These are phyloP conservation scores for Cryptocheilus praepositus DNA, from an alignment of 2,888 invertebrate genomes.

Conservation along the genomic window DNA sequence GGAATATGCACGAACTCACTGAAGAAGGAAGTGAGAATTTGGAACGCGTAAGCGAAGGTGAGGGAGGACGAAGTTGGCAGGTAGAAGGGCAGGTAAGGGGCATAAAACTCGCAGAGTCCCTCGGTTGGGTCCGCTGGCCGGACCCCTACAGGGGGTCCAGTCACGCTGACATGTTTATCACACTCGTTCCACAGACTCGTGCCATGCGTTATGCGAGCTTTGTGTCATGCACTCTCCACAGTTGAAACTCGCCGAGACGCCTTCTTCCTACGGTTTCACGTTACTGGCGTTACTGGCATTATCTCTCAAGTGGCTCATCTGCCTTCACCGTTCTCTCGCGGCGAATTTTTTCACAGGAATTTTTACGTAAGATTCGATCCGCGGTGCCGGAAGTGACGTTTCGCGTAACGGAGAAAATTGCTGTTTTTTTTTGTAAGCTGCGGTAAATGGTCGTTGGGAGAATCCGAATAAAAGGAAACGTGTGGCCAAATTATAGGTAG, in stretches of 20 bases:
- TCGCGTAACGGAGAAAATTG: too few species aligned
- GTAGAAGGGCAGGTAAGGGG: slow-evolving; percentile 57
- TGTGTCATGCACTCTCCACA: slow-evolving; percentile 45
- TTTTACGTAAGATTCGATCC: neutral
- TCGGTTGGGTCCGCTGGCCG: slow-evolving; percentile 40
- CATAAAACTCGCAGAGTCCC: slow-evolving; percentile 66
- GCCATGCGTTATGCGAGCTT: slow-evolving; percentile 64
- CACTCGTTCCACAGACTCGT: slow-evolving; percentile 67
- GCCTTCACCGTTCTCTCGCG: slow-evolving; percentile 51
- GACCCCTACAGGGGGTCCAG: slow-evolving; percentile 69
- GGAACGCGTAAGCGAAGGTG: neutral
- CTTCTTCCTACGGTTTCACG: slow-evolving; percentile 57
- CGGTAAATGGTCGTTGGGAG: too few species aligned
- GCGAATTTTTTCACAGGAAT: neutral
- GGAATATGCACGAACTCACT: neutral
- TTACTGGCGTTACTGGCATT: slow-evolving; percentile 57
- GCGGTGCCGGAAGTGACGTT: too few species aligned
- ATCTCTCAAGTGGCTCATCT: slow-evolving; percentile 40
- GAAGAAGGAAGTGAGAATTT: neutral
- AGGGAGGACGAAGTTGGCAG: slow-evolving; percentile 1
- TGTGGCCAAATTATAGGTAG: too few species aligned
- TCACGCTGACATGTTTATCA: slow-evolving; percentile 73
- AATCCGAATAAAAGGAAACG: too few species aligned
- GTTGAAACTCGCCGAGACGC: slow-evolving; percentile 24
- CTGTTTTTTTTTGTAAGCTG: too few species aligned